Evolutionary conservation across 1,140 invertebrate genomes (phyloP), one percentile per base, ranked within the genome.

Genomic region (Pachypeltis micranthus): DNA sequence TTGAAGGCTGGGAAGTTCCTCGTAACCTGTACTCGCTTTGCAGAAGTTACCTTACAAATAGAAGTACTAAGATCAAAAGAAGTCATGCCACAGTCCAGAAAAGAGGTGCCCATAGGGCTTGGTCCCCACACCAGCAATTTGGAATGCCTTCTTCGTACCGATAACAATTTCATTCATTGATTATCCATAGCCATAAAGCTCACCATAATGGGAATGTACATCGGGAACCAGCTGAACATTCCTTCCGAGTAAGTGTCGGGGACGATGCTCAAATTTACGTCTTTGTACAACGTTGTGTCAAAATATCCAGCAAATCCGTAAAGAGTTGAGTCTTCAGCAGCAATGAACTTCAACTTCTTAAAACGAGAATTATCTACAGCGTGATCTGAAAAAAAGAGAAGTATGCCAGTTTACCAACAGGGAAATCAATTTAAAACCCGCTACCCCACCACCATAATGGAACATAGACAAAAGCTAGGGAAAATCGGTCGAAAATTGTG

Each of bases 191-290:
- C 23, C 56, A 44, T 29, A 19, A 60, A 23, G 63, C 73, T 73
- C 80, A 90, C 88, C 74, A 81, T 81, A 21, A 96, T 81, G 26
- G 95, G 93, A 73, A 97, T 96, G 66, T 89, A 90, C 59, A 96
- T 91, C 14, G 95, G 93, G 73, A 98, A 98, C 96, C 96, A 98
- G 67, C 91, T 93, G 68, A 95, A 91, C 91, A 98, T 93, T 70
- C 88, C 88, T 2, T 80, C 78, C 31, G 92, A 93, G 72, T 95
- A 88, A 2, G 88, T 92, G 19, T 81, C 76, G 2, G 95, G 95
- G 67, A 89, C 81, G 71, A 95, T 98, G 72, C 93, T 96, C 10
- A 98, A 77, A 34, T 76, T 85, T 44, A 96, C 81, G 72, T 92
- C 82, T 68, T 86, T 87, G 74, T 89, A 96, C 16, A 99, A 78